Base-by-base conservation (phyloP, 2,797 vertebrate genomes). In the Okamejei kenojei region DNA sequence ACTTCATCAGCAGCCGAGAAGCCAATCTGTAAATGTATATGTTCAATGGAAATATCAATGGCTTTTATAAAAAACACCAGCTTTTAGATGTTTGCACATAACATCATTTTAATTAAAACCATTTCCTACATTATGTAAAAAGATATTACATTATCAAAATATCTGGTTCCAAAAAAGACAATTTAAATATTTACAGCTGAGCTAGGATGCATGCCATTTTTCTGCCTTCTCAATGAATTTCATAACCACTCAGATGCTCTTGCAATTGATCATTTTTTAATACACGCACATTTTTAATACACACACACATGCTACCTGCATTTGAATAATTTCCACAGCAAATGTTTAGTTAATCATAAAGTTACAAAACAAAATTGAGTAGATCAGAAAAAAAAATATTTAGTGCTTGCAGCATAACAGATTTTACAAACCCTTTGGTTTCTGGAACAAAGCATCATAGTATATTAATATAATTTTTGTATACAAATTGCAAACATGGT, bases 1-100 rank as follows among this genome's bases (percentile, higher is more conserved):
- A 99, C 98, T 11, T 98, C 97, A 94, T 99, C 99, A 54, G 99
- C 98, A 93, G 99, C 99, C 80, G 98, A 99, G 95, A 99, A 99
- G 71, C 99, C 99, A 21, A 99, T 96, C 99, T 99, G 96, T 93
- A 96, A 95, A 0, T 68, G 58, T 73, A 90, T 8, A 91, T 45
- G 38, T n/a, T 91, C 19, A 91, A 13, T 91, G 21, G 35, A 73
- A 91, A 38, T 54, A 17, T 81, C 29, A 63, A 15, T 61, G 29
- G 63, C 13, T 86, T 86, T 5, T 13, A 32, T 63, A 86, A 65
- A 86, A 38, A 54, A n/a, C n/a, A 63, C 29, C 32, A 15, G 63
- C 8, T 32, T 86, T 86, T 84, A 61, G 61, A 58, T 58, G 15
- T 29, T 61, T 23, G 21, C 54, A 58, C 58, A 29, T 54, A 54